Percentiles rank a stretch among this genome's conserved stretches.
phyloP scores from a whole-genome alignment of 1,140 invertebrate genomes.

The Phymorhynchus buccinoides region DNA sequence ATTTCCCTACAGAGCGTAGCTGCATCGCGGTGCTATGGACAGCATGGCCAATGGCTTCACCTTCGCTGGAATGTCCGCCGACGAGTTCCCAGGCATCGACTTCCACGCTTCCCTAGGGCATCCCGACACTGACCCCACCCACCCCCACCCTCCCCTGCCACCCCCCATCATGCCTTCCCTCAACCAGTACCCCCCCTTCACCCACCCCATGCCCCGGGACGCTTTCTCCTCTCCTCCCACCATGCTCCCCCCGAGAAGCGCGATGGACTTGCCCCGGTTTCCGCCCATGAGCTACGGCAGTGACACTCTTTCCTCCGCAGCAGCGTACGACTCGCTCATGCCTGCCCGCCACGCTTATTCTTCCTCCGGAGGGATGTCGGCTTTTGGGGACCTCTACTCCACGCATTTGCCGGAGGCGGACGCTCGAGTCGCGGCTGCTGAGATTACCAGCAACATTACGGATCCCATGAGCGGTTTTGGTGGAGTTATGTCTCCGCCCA shows the following conservation, averaged over 20 bases:
- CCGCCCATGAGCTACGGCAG: neutral
- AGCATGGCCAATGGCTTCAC: constrained; percentile 36
- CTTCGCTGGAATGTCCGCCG: constrained; percentile 28
- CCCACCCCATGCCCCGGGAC: neutral
- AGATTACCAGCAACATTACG: constrained; percentile 20
- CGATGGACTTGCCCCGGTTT: constrained; percentile 39
- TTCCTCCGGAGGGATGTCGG: constrained; percentile 21
- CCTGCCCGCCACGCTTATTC: constrained; percentile 19
- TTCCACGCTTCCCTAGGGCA: constrained; percentile 19
- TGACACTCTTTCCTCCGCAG: neutral
- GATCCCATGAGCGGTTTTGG: constrained; percentile 51
- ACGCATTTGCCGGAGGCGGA: constrained; percentile 1
- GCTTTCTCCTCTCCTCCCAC: constrained; percentile 20
- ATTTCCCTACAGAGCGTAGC: too few relatives aligned
- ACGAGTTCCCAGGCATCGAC: constrained; percentile 34
- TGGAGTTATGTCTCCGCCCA: constrained; percentile 43
- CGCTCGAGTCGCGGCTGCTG: neutral
- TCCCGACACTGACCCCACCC: neutral
- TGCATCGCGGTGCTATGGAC: constrained; percentile 34
- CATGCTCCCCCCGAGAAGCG: constrained; percentile 13
- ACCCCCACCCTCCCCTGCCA: neutral
- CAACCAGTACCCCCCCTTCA: constrained; percentile 22
- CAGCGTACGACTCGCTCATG: constrained; percentile 7
- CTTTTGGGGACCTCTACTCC: constrained; percentile 23
- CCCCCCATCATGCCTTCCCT: constrained; percentile 28